Percentiles rank a stretch among this genome's conserved stretches.
These are phyloP conservation scores for Diorhabda carinulata DNA, from an alignment of 1,140 invertebrate genomes.

Conservation along the genomic window DNA sequence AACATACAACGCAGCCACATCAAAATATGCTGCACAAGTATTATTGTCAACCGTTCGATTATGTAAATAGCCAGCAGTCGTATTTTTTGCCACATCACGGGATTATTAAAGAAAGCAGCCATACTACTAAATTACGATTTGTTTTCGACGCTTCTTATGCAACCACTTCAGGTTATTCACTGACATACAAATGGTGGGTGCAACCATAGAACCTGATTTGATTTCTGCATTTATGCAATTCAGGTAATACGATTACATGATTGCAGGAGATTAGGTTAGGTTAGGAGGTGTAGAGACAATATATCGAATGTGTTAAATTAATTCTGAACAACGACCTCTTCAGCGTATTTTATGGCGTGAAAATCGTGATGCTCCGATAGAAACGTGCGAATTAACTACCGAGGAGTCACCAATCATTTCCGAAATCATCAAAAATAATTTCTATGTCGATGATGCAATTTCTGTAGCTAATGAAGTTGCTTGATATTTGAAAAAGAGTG, in stretches of 20 bases:
- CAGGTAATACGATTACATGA: slow-evolving; percentile 33
- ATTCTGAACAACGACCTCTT: slow-evolving; percentile 37
- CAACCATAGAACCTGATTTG: slow-evolving; percentile 26
- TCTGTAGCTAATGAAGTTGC: no score
- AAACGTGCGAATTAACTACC: no score
- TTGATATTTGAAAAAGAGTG: no score
- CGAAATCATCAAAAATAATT: no score
- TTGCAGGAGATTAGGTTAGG: slow-evolving; percentile 7
- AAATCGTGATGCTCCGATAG: no score
- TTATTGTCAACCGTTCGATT: no score
- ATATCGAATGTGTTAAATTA: slow-evolving; percentile 44
- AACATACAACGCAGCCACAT: no score
- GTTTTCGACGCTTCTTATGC: slow-evolving; percentile 34
- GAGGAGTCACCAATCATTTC: no score
- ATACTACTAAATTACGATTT: slow-evolving; percentile 41
- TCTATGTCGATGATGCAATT: no score
- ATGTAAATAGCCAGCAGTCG: neutral
- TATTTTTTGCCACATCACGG: slow-evolving; percentile 37
- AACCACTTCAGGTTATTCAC: slow-evolving; percentile 33
- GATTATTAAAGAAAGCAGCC: slow-evolving; percentile 33
- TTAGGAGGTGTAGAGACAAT: slow-evolving; percentile 43
- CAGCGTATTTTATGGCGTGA: slow-evolving; percentile 48
- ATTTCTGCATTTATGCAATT: slow-evolving; percentile 30
- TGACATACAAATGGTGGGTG: slow-evolving; percentile 31
- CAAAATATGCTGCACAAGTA: no score